A percentile compares a stretch with the other conserved stretches of the same genome.
Evolutionary conservation across 2,888 invertebrate species (phyloP).

Genomic region (Amblyjoppa fuscipennis): DNA sequence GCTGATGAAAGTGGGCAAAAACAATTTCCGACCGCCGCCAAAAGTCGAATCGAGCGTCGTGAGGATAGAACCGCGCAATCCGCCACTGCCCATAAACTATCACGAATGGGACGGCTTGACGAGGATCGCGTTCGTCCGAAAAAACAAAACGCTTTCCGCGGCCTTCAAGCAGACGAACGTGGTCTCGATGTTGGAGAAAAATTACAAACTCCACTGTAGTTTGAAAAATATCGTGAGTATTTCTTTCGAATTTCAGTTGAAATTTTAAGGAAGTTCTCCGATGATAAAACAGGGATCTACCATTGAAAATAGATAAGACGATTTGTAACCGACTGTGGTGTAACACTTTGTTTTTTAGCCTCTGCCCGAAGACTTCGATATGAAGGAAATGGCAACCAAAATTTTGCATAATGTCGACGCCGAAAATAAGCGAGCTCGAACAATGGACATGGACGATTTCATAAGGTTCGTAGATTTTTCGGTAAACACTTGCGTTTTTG

Average conservation of each 20-base stretch:
- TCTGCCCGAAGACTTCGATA: conserved; percentile 91
- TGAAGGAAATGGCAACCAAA: conserved; percentile 92
- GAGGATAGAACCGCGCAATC: conserved; percentile 98
- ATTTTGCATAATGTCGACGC: conserved; percentile 90
- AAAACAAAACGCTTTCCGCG: conserved; percentile 98
- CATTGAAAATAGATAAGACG: not conserved
- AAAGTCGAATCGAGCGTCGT: conserved; percentile 99
- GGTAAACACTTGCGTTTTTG: not conserved
- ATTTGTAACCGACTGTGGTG: not conserved
- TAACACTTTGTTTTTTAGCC: conserved; percentile 86
- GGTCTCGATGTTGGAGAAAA: conserved; percentile 94
- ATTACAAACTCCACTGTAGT: conserved; percentile 95
- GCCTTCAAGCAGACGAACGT: conserved; percentile 95
- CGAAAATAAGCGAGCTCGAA: conserved; percentile 93
- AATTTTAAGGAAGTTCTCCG: not conserved
- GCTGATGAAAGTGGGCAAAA: conserved; percentile 99
- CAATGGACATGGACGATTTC: conserved; percentile 99
- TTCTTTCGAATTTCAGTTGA: conserved; percentile 3
- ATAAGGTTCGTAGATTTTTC: conserved; percentile 87
- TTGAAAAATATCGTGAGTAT: conserved; percentile 91
- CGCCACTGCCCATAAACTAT: conserved; percentile 98
- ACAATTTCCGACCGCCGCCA: conserved; percentile 99
- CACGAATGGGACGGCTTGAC: conserved; percentile 99
- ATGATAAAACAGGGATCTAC: not conserved
- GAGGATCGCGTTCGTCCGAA: conserved; percentile 96